Base-by-base conservation (phyloP, 2,888 invertebrate species). In the Anarsia innoxiella region DNA sequence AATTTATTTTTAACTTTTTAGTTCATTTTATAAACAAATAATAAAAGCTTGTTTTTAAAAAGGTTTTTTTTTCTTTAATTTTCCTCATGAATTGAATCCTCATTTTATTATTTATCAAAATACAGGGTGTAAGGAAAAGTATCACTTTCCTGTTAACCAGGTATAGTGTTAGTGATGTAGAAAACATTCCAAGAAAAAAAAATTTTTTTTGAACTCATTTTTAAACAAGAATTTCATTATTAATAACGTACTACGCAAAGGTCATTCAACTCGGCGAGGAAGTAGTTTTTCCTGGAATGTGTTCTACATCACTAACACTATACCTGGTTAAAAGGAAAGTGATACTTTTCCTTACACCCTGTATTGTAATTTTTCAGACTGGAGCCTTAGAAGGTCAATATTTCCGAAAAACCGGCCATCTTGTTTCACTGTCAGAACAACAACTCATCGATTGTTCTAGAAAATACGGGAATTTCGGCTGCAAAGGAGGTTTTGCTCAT, bases 311-410 rank as follows among this genome's bases (percentile, higher is more conserved):
- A n/a, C n/a, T n/a, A n/a, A n/a, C n/a, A n/a, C n/a, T n/a, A n/a
- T n/a, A n/a, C n/a, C n/a, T n/a, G n/a, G n/a, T n/a, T n/a, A n/a
- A n/a, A n/a, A n/a, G n/a, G n/a, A n/a, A n/a, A n/a, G n/a, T n/a
- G n/a, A n/a, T n/a, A n/a, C n/a, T n/a, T n/a, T n/a, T n/a, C n/a
- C n/a, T n/a, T n/a, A n/a, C 3, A 19, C 6, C 3, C 6, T 29
- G 4, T 13, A 3, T 5, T 2, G 9, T 31, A 31, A 94, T 94
- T 35, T 44, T 42, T 23, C 36, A 40, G 34, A 34, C 38, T 29
- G 40, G 35, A 33, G 45, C 27, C 37, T 33, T 38, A 28, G 37
- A 37, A 40, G 34, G 32, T 30, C 42, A 41, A 29, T 31, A 33
- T 32, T 36, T 19, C 32, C 29, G 25, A 23, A 37, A 29, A 33